Base-by-base conservation (phyloP, 92 coral and sea anemone species). In the Micromussa lordhowensis region DNA sequence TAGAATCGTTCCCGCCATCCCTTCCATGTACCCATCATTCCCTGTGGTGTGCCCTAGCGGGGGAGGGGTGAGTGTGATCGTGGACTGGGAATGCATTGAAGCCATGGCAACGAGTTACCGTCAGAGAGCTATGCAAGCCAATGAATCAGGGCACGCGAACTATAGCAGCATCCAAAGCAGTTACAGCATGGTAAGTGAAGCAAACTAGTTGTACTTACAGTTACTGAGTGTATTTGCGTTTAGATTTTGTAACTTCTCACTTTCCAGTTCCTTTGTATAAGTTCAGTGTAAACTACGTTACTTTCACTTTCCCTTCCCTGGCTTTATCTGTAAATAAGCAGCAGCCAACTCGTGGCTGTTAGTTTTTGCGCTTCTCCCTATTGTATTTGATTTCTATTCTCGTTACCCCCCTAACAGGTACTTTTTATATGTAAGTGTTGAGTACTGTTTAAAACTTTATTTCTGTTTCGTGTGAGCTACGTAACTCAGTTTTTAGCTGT, bases 21-120 rank as follows among this genome's bases (percentile, higher is more conserved):
- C 90, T n/a, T 18, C 75, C 49, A 78, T 78, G 63, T 74, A 84
- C 71, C 28, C 72, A 17, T 82, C 95, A 18, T 76, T 83, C 40
- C 98, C 98, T 31, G 89, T 58, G 10, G 94, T 93, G 61, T 90
- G 92, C 75, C 78, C 84, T 75, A 90, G 93, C 21, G 83, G 88
- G 44, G 83, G 89, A 53, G 93, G 94, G 77, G 85, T 89, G 53
- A 77, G 69, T 49, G 98, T 95, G 53, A 90, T 82, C 66, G 95
- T 91, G 76, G 98, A 95, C 92, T 90, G 93, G 92, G 48, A 71
- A 40, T 73, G 89, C 54, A 93, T 95, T 72, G 81, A 89, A 48
- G 96, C 98, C 92, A 95, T 95, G 98, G 96, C 98, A 78, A 68
- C 72, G 29, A 77, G 48, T 54, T 93, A 93, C 84, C 92, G 90